Percentiles rank a stretch among this genome's conserved stretches.
Conservation (phyloP, 1,140 invertebrate genomes). For the Heliconius nattereri region DNA sequence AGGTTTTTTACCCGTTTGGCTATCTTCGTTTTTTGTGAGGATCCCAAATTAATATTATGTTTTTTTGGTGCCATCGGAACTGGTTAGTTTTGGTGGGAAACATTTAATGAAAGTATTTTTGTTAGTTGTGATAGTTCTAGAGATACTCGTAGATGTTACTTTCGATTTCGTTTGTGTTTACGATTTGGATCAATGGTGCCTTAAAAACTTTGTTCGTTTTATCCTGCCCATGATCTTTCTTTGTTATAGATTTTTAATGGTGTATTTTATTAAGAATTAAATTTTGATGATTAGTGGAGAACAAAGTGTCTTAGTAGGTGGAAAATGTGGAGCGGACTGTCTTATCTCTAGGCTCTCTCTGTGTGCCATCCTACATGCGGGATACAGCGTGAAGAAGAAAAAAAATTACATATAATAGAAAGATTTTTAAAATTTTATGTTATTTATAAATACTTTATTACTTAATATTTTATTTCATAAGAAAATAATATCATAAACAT, state of each 20-base stretch:
- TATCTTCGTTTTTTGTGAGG: conserved; percentile 77
- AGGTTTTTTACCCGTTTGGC: conserved; percentile 72
- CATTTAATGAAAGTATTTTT: conserved; percentile 77
- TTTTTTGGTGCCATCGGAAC: conserved; percentile 66
- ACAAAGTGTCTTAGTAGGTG: no score
- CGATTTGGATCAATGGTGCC: conserved; percentile 19
- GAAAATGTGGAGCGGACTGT: no score
- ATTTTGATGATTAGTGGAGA: not conserved
- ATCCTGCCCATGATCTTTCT: conserved; percentile 23
- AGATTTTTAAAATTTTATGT: no score
- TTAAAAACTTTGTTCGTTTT: not conserved
- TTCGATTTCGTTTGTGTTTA: conserved; percentile 62
- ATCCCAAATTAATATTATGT: conserved; percentile 80
- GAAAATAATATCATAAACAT: no score
- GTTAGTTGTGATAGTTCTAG: conserved; percentile 48
- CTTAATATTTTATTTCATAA: no score
- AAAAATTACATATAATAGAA: no score
- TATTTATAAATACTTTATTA: no score
- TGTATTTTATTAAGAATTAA: not conserved
- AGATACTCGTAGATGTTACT: conserved; percentile 46
- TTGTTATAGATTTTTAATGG: not conserved
- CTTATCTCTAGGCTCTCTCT: no score
- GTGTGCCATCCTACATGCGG: no score
- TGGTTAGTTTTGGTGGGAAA: conserved; percentile 71
- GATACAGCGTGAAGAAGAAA: no score